Evolutionary conservation across 1,140 invertebrate genomes (phyloP).

Genomic region (Archivesica marissinica): DNA sequence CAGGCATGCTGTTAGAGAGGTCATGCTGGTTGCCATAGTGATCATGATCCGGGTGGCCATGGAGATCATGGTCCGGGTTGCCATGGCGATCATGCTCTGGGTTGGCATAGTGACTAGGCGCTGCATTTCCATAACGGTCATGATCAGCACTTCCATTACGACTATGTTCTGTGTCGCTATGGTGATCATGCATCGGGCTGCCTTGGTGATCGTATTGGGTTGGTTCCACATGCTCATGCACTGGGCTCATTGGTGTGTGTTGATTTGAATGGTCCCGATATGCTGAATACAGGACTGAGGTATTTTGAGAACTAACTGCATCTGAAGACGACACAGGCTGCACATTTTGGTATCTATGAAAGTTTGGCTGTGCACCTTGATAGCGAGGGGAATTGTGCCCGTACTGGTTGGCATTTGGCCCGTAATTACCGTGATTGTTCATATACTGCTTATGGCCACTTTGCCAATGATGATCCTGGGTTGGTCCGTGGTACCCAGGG

Average conservation of each 20-base stretch:
- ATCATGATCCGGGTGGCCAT: constrained; percentile 29
- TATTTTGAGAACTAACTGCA: constrained; percentile 9
- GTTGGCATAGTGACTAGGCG: constrained; percentile 21
- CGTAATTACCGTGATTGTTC: neutral
- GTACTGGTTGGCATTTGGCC: neutral
- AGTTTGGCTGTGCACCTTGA: neutral
- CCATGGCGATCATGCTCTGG: constrained; percentile 29
- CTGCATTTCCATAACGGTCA: neutral
- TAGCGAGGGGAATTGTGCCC: neutral
- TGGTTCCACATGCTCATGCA: constrained; percentile 14
- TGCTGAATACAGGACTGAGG: neutral
- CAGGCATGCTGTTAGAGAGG: constrained; percentile 31
- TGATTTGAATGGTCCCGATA: constrained; percentile 4
- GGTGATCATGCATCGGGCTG: neutral
- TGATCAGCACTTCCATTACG: no score
- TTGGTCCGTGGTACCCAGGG: neutral
- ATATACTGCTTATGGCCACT: neutral
- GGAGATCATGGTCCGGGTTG: neutral
- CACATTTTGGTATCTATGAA: constrained; percentile 16
- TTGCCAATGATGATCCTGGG: neutral
- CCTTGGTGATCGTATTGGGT: neutral
- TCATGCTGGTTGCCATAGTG: constrained; percentile 41
- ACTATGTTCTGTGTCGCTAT: neutral
- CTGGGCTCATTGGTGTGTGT: constrained; percentile 9
- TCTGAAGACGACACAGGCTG: neutral